A percentile compares a stretch with the other conserved stretches of the same genome.
phyloP scores from a whole-genome alignment of 1,140 invertebrate species.

The Campoletis sonorensis region DNA sequence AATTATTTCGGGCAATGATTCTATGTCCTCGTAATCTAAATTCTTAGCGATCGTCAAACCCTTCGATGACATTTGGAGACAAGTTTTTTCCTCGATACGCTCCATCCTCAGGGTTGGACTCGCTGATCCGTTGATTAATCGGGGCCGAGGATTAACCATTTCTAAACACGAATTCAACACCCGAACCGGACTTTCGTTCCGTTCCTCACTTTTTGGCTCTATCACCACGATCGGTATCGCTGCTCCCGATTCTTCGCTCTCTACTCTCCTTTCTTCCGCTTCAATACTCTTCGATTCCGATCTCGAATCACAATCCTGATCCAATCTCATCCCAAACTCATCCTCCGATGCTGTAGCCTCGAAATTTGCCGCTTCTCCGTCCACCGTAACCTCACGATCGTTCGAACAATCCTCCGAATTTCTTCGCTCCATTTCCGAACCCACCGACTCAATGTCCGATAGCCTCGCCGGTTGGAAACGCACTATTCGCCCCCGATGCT shows the following conservation, averaged over 20 bases:
- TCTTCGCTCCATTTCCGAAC: slow-evolving; percentile 73
- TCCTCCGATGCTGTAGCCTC: slow-evolving; percentile 64
- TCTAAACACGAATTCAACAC: slow-evolving; percentile 25
- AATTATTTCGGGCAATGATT: slow-evolving; percentile 70
- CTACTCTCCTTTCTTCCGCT: slow-evolving; percentile 54
- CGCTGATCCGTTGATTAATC: slow-evolving; percentile 43
- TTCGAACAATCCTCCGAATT: slow-evolving; percentile 69
- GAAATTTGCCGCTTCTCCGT: slow-evolving; percentile 50
- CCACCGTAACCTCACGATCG: slow-evolving; percentile 52
- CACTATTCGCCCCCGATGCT: slow-evolving; percentile 72
- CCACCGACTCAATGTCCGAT: slow-evolving; percentile 75
- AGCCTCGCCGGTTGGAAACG: slow-evolving; percentile 72
- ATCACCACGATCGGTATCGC: slow-evolving; percentile 73
- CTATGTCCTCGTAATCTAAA: slow-evolving; percentile 78
- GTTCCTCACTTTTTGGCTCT: slow-evolving; percentile 62
- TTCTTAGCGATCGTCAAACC: slow-evolving; percentile 77
- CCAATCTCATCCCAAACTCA: slow-evolving; percentile 68
- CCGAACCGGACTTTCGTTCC: slow-evolving; percentile 37
- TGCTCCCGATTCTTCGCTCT: slow-evolving; percentile 58
- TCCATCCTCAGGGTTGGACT: slow-evolving; percentile 64
- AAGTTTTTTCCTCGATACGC: slow-evolving; percentile 70
- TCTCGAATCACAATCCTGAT: slow-evolving; percentile 42
- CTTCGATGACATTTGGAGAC: slow-evolving; percentile 70
- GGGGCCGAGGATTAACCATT: slow-evolving; percentile 26
- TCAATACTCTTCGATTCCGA: slow-evolving; percentile 28